Percentiles rank a stretch among this genome's conserved stretches.
Evolutionary conservation across 2,113 vertebrate species (phyloP).

Genomic region (Chamaetylas fuelleborni): DNA sequence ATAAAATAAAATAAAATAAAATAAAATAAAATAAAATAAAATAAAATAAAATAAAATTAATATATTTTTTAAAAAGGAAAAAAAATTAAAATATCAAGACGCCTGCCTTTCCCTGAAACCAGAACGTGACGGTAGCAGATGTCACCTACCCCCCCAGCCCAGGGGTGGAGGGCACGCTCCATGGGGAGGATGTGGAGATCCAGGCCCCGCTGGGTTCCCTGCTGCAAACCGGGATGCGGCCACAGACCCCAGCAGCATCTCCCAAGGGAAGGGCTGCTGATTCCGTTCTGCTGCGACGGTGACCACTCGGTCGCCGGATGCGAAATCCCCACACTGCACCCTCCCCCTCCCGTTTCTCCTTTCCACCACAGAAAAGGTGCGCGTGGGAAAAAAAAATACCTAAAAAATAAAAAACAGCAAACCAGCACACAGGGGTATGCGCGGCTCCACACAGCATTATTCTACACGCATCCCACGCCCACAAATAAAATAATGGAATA

Average conservation of each 20-base stretch:
- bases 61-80: not conserved
- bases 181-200: not conserved
- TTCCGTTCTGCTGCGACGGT: not conserved
- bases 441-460: not conserved
- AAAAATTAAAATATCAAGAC: not conserved
- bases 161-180: not conserved
- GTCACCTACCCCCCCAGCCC: not conserved
- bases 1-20: too few species aligned
- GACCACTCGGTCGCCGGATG: not conserved
- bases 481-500: not conserved
- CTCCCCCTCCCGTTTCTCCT: not conserved
- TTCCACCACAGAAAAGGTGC: not conserved
- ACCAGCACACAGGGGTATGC: not conserved
- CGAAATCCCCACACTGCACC: not conserved
- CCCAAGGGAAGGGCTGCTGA: not conserved
- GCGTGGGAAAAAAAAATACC: rapidly evolving
- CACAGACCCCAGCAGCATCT: not conserved
- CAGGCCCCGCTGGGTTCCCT: not conserved
- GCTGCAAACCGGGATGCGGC: not conserved
- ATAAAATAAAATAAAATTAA: too few species aligned
- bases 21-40: too few species aligned
- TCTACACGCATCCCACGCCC: not conserved
- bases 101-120: not conserved
- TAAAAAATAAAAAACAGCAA: not conserved
- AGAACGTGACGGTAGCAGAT: not conserved